A percentile compares a stretch with the other conserved stretches of the same genome.
phyloP scores from a whole-genome alignment of 2,888 invertebrate genomes.

The Steinernema scapterisci region DNA sequence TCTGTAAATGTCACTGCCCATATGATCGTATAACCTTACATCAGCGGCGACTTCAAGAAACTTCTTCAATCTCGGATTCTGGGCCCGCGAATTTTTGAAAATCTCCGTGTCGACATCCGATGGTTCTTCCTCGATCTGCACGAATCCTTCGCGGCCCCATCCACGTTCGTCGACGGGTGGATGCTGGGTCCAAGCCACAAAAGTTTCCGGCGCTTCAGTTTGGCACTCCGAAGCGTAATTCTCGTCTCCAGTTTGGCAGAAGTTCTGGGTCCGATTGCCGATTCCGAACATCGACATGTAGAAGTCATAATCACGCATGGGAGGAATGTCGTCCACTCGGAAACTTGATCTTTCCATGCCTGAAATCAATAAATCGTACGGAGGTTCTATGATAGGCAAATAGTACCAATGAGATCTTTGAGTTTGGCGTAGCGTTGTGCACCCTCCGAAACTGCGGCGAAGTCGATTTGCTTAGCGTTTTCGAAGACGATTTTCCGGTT shows the following conservation, averaged over 20 bases:
- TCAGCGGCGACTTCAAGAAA: constrained; percentile 16
- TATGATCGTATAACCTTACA: not conserved
- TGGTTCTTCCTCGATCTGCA: not conserved
- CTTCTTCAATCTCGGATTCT: constrained; percentile 17
- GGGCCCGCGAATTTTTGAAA: constrained; percentile 21
- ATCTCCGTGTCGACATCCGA: constrained; percentile 10
- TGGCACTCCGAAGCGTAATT: constrained; percentile 26
- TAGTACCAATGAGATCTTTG: constrained; percentile 4
- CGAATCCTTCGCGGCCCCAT: constrained; percentile 20
- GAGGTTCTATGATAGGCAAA: not conserved
- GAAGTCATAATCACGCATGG: constrained; percentile 26
- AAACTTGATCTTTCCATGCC: not conserved
- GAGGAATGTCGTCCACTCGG: constrained; percentile 4
- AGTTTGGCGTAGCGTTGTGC: constrained; percentile 9
- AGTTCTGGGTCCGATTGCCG: constrained; percentile 25
- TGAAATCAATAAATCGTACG: not conserved
- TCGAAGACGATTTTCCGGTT: constrained; percentile 23
- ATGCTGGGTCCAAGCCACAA: constrained; percentile 29
- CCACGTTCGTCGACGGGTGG: constrained; percentile 13
- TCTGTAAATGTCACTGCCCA: no score
- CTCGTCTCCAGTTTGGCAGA: constrained; percentile 35
- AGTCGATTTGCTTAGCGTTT: constrained; percentile 10
- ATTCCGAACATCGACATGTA: constrained; percentile 28
- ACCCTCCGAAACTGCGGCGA: not conserved
- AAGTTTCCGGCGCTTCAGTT: constrained; percentile 33